These are phyloP conservation scores for Oriolus oriolus DNA, from an alignment of 2,113 vertebrate species.

Conservation along the genomic window DNA sequence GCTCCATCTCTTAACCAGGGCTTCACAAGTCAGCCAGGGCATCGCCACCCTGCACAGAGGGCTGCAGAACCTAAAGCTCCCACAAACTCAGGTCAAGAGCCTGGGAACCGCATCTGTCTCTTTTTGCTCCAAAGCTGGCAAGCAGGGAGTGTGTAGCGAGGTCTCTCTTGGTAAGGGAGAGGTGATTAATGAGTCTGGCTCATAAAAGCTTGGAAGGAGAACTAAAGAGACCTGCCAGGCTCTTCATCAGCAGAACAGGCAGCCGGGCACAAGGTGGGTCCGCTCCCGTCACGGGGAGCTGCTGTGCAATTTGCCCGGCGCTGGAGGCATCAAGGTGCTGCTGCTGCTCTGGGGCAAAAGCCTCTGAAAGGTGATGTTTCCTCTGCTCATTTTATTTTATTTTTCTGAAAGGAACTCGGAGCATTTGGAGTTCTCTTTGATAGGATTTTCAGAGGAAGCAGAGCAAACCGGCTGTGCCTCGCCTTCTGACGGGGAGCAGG, in stretches of 20 bases:
- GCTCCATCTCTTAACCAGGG: background rate
- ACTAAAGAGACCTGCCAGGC: constrained; percentile 20
- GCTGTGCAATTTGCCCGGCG: background rate
- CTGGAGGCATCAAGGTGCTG: background rate
- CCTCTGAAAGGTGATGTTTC: background rate
- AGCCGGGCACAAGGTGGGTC: background rate
- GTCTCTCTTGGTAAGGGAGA: background rate
- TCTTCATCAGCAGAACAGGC: background rate
- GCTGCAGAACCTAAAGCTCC: background rate
- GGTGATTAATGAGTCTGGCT: constrained; percentile 41
- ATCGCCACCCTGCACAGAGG: background rate
- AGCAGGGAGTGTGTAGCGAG: background rate
- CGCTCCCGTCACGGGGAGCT: accelerated
- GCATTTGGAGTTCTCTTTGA: background rate
- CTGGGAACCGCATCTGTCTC: background rate
- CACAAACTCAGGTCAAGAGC: background rate
- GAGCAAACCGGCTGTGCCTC: background rate
- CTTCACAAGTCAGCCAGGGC: background rate
- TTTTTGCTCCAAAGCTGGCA: background rate
- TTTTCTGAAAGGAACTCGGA: background rate
- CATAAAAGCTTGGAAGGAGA: constrained; percentile 16
- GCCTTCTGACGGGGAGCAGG: background rate
- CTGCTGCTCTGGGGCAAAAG: background rate
- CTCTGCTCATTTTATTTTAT: background rate
- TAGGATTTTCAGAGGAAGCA: background rate